phyloP scores from a whole-genome alignment of 2,113 vertebrate genomes.

The Melanotaenia duboulayi region DNA sequence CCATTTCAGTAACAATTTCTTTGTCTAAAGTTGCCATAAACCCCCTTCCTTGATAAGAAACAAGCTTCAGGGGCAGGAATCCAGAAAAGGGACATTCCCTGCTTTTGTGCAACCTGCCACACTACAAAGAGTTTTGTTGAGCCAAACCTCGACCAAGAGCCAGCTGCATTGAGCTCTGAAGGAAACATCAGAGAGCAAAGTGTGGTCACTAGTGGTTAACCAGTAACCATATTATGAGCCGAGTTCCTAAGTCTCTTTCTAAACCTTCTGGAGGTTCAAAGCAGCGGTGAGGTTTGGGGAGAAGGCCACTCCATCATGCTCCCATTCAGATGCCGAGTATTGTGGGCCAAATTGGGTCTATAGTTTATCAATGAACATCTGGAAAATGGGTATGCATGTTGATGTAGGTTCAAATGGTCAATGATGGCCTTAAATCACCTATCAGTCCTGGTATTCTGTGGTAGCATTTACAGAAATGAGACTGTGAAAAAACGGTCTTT shows the following conservation, averaged over 20 bases:
- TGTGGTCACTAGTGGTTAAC: conserved; percentile 84
- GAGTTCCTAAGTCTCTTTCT: conserved; percentile 77
- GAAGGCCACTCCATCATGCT: conserved; percentile 76
- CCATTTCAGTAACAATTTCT: not conserved
- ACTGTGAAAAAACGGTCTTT: conserved; percentile 18
- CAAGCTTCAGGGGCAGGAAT: conserved; percentile 22
- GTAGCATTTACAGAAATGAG: conserved; percentile 11
- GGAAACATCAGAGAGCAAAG: conserved; percentile 83
- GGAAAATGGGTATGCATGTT: conserved; percentile 46
- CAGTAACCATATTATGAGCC: conserved; percentile 84
- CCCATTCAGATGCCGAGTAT: conserved; percentile 71
- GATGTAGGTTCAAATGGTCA: conserved; percentile 67
- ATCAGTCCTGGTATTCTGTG: conserved; percentile 21
- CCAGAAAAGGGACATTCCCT: conserved; percentile 65
- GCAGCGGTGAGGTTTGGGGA: conserved; percentile 73
- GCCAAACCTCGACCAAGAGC: conserved; percentile 73
- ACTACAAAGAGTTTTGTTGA: conserved; percentile 76
- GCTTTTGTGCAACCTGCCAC: conserved; percentile 74
- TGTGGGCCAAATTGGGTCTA: conserved; percentile 62
- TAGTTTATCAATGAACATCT: conserved; percentile 80
- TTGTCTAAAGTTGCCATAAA: conserved; percentile 3
- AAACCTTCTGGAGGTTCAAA: conserved; percentile 81
- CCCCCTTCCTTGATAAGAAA: conserved; percentile 44
- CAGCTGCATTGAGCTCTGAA: conserved; percentile 78
- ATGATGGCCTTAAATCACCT: conserved; percentile 38